Conservation (phyloP, 2,113 vertebrate genomes). For the Lutjanus erythropterus region DNA sequence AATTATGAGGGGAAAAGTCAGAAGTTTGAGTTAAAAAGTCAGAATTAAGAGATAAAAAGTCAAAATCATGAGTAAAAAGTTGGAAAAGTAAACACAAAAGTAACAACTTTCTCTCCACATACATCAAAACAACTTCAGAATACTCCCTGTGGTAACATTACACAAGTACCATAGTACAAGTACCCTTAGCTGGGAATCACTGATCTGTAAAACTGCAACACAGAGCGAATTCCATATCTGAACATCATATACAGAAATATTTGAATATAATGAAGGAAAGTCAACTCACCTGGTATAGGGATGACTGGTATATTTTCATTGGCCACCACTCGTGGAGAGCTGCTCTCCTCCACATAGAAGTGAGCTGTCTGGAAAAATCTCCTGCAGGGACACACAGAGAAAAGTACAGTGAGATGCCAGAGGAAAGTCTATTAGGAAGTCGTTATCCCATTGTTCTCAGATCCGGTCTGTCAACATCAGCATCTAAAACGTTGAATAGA, state of each 20-base stretch:
- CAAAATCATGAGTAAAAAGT: no score
- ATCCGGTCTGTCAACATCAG: slow-evolving; percentile 68
- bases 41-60: no score
- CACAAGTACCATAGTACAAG: background rate
- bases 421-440: slow-evolving; percentile 64
- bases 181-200: background rate
- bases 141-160: background rate
- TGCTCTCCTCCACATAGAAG: slow-evolving; percentile 99
- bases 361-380: slow-evolving; percentile 99
- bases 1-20: no score
- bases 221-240: background rate
- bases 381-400: slow-evolving; percentile 82
- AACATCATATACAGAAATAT: background rate
- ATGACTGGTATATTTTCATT: slow-evolving; percentile 97
- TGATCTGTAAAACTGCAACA: background rate
- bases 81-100: no score
- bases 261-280: background rate
- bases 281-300: slow-evolving; percentile 93
- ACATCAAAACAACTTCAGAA: background rate
- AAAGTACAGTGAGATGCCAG: slow-evolving; percentile 42
- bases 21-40: no score
- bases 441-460: slow-evolving; percentile 64
- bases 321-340: slow-evolving; percentile 95
- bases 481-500: slow-evolving; percentile 55
- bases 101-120: background rate